phyloP scores from a whole-genome alignment of 2,888 invertebrate genomes.

The Punctoribates punctum region DNA sequence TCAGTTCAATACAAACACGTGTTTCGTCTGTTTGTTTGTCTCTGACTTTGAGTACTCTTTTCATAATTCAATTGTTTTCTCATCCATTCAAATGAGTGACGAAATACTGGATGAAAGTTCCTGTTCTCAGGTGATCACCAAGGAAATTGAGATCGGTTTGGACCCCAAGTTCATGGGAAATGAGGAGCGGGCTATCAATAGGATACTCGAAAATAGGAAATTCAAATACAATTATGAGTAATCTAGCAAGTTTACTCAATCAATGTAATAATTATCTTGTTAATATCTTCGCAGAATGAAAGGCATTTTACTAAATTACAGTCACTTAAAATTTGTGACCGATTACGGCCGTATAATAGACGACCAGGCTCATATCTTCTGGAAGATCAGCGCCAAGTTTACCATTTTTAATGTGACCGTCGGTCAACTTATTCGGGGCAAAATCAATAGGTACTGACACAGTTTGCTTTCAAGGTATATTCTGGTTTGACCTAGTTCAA shows the following conservation, averaged over 20 bases:
- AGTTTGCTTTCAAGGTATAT: not conserved
- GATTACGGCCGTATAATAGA: constrained; percentile 41
- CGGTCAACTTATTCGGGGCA: constrained; percentile 25
- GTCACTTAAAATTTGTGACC: constrained; percentile 34
- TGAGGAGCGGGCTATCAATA: constrained; percentile 34
- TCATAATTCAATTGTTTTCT: not conserved
- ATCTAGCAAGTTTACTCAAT: not conserved
- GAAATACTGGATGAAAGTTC: constrained; percentile 21
- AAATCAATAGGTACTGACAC: constrained; percentile 28
- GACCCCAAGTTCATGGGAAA: constrained; percentile 36
- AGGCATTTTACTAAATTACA: constrained; percentile 36
- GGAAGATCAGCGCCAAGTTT: constrained; percentile 38
- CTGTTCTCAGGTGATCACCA: not conserved
- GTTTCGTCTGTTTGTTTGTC: not conserved
- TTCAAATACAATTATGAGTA: constrained; percentile 42
- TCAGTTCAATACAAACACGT: constrained; percentile 3
- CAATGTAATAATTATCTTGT: not conserved
- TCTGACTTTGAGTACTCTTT: not conserved
- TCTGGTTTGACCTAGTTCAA: constrained; percentile 4
- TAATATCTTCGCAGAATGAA: constrained; percentile 16
- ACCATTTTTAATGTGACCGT: constrained; percentile 24
- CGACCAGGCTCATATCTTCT: constrained; percentile 33
- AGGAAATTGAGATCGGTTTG: constrained; percentile 36
- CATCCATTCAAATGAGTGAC: not conserved
- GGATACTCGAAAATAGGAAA: constrained; percentile 27